Percentiles rank a stretch among this genome's conserved stretches.
Evolutionary conservation across 1,140 invertebrate genomes (phyloP).

Genomic region (Trachelipus rathkii): DNA sequence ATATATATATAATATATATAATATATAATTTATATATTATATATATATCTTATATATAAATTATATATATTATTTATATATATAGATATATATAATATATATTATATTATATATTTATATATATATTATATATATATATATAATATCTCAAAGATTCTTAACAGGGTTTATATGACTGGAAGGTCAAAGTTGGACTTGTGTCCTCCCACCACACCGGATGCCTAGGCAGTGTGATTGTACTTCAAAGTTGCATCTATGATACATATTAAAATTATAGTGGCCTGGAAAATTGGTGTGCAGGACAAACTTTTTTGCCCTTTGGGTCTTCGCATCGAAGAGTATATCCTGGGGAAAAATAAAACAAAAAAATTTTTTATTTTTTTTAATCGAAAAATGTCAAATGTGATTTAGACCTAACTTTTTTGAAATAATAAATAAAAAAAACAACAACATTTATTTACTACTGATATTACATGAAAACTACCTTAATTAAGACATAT

Average conservation of each 20-base stretch:
- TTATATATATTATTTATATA: background rate
- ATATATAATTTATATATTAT: too few relatives aligned
- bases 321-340: constrained; percentile 89
- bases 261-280: constrained; percentile 99
- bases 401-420: too few relatives aligned
- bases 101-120: background rate
- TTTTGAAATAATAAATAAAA: too few relatives aligned
- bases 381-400: too few relatives aligned
- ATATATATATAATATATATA: too few relatives aligned
- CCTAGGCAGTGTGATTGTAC: constrained; percentile 58
- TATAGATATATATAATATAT: background rate
- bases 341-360: constrained; percentile 77
- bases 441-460: too few relatives aligned
- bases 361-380: too few relatives aligned
- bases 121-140: background rate
- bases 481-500: too few relatives aligned
- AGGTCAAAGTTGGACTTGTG: constrained; percentile 58
- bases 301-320: constrained; percentile 93
- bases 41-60: background rate
- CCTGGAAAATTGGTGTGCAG: constrained; percentile 98
- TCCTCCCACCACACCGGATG: constrained; percentile 48
- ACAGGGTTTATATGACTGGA: constrained; percentile 59
- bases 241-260: constrained; percentile 81
- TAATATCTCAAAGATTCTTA: constrained; percentile 51
- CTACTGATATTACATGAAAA: too few relatives aligned